Base-by-base conservation (phyloP, 2,888 invertebrate species). In the Tethea ocularis region DNA sequence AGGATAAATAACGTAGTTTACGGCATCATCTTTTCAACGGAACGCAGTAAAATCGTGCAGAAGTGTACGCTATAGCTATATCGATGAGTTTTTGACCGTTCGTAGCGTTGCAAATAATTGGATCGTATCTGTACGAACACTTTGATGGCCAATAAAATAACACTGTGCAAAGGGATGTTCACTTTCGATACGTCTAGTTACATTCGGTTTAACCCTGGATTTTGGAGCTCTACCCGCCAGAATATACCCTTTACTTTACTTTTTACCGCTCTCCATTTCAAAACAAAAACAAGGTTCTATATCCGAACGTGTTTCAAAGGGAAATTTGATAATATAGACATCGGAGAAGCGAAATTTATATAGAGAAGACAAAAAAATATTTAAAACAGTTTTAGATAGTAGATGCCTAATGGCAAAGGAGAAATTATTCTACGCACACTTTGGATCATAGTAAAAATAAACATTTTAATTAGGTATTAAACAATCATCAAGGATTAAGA, bases 111-210 rank as follows among this genome's bases (percentile, higher is more conserved):
- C 67, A 69, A 77, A 80, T 80, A 82, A 84, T 81, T 78, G 74
- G 71, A 72, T 81, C 69, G 76, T 73, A 74, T 71, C 71, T 74
- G 63, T 69, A 72, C 75, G 70, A 72, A 74, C 72, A 73, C 71
- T 76, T 78, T 81, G 79, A 82, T 76, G 68, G 77, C 68, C 72
- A 77, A 80, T 83, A 83, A 83, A 85, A 80, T 75, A 77, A 71
- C 77, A 78, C 69, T 72, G 77, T 72, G 76, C 66, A 69, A 72
- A 74, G 63, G 66, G 63, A 70, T 73, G 59, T 68, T 66, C 65
- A 58, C 62, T 66, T 71, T 71, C 64, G 68, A 79, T 74, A 71
- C 71, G 72, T 74, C 70, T 75, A 75, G 72, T 77, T 73, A 69
- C 72, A 72, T 69, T 68, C 59, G 64, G 63, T 69, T 78, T 67